Evolutionary conservation across 2,888 invertebrate species (phyloP).

Genomic region (Pollenia griseotomentosa): DNA sequence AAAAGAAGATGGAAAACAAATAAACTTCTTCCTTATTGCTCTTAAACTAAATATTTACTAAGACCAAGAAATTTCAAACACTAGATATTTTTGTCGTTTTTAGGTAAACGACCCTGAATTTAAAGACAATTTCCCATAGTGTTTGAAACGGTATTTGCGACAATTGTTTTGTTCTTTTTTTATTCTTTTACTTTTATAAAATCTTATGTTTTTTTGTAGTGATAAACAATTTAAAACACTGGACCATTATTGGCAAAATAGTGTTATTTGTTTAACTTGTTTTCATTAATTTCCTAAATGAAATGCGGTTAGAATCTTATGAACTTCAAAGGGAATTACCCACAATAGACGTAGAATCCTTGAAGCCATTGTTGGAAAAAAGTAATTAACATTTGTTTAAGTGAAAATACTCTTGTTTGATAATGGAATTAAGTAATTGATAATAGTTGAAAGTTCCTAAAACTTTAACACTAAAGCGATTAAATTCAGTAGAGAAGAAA

Average conservation of each 20-base stretch:
- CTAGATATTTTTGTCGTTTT: neutral
- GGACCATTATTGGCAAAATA: slow-evolving; percentile 56
- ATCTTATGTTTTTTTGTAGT: too few relatives aligned
- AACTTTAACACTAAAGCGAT: too few relatives aligned
- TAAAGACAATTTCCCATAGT: slow-evolving; percentile 44
- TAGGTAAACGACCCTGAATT: slow-evolving; percentile 42
- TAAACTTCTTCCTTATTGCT: slow-evolving; percentile 5
- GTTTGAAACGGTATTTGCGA: neutral
- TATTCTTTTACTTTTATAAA: neutral
- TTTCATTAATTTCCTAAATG: slow-evolving; percentile 73
- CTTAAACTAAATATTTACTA: neutral
- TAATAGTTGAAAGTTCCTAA: too few relatives aligned
- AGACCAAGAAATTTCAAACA: neutral
- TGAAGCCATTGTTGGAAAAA: slow-evolving; percentile 9
- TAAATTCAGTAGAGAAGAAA: too few relatives aligned
- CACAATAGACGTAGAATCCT: slow-evolving; percentile 4
- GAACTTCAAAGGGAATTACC: neutral
- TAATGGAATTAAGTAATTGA: too few relatives aligned
- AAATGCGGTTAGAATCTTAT: slow-evolving; percentile 26
- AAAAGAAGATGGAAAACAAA: slow-evolving; percentile 23
- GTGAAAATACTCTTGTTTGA: too few relatives aligned
- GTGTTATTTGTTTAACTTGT: slow-evolving; percentile 40
- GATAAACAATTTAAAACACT: neutral
- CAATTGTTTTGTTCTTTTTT: slow-evolving; percentile 1
- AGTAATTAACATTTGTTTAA: neutral